Evolutionary conservation across 2,113 vertebrate genomes (phyloP).

Genomic region (Sphyrna mokarran): DNA sequence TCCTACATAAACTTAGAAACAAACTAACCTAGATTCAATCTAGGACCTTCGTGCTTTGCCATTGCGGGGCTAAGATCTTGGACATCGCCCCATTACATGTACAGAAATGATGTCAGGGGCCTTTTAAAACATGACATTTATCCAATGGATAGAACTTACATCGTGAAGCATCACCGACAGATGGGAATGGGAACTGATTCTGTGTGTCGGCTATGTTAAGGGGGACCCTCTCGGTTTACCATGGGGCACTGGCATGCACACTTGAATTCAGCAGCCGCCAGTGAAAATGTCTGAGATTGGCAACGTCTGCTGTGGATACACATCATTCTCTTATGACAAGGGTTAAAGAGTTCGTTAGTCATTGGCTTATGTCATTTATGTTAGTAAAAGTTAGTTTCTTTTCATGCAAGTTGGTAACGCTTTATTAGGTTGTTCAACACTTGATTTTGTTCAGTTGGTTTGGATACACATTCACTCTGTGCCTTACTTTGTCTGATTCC

Average conservation of each 20-base stretch:
- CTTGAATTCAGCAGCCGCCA: background rate
- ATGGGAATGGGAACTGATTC: background rate
- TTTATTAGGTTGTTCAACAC: background rate
- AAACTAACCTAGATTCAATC: background rate
- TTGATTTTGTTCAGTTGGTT: background rate
- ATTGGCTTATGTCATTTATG: background rate
- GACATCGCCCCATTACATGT: background rate
- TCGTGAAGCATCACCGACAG: background rate
- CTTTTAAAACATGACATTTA: background rate
- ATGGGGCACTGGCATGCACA: background rate
- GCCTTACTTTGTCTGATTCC: background rate
- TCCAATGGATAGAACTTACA: background rate
- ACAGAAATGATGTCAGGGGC: background rate
- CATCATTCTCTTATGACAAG: background rate
- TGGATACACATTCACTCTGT: background rate
- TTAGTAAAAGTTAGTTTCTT: slow-evolving; percentile 31
- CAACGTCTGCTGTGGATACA: background rate
- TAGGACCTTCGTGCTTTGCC: background rate
- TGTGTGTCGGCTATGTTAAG: background rate
- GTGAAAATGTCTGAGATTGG: background rate
- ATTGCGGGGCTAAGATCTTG: background rate
- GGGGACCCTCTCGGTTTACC: background rate
- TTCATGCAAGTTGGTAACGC: slow-evolving; percentile 3
- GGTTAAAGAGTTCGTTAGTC: background rate
- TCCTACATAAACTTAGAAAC: too few species aligned